A percentile compares a stretch with the other conserved stretches of the same genome.
These are phyloP conservation scores for Leptarthrus brevirostris DNA, from an alignment of 2,888 invertebrate species.

Conservation along the genomic window DNA sequence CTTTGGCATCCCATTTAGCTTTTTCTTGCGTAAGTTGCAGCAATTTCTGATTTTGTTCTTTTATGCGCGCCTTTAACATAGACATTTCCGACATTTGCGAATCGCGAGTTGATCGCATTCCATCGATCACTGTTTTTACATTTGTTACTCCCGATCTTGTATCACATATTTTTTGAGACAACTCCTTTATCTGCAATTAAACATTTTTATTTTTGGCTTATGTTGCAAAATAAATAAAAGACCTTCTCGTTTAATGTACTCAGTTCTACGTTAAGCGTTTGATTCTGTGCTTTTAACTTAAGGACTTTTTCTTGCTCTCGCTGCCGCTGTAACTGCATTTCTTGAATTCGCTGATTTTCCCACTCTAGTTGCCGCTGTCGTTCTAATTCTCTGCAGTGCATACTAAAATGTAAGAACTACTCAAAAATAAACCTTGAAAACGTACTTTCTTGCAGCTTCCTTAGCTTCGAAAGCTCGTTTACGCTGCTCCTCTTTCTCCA, in stretches of 20 bases:
- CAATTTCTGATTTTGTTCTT: conserved; percentile 86
- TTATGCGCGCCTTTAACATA: conserved; percentile 81
- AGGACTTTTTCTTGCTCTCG: conserved; percentile 87
- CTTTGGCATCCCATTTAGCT: conserved; percentile 80
- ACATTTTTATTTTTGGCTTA: background rate
- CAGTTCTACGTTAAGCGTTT: conserved; percentile 83
- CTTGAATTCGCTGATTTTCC: conserved; percentile 90
- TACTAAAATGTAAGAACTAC: conserved; percentile 2
- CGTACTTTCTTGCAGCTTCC: conserved; percentile 76
- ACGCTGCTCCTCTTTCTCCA: conserved; percentile 81
- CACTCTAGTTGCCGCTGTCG: conserved; percentile 94
- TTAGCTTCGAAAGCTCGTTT: conserved; percentile 82
- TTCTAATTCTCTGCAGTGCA: conserved; percentile 84
- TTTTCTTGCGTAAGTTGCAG: conserved; percentile 86
- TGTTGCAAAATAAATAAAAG: background rate
- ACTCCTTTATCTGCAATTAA: conserved; percentile 75
- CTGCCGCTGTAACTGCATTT: conserved; percentile 86
- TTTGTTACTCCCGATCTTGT: conserved; percentile 88
- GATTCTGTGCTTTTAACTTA: conserved; percentile 87
- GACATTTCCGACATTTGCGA: conserved; percentile 88
- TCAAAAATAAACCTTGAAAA: background rate
- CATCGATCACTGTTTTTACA: conserved; percentile 95
- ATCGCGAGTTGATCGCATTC: conserved; percentile 93
- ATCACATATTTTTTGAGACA: conserved; percentile 84
- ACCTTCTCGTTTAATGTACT: conserved; percentile 69